Conservation (phyloP, 2,113 vertebrate species). For the Ceyx cyanopectus region DNA sequence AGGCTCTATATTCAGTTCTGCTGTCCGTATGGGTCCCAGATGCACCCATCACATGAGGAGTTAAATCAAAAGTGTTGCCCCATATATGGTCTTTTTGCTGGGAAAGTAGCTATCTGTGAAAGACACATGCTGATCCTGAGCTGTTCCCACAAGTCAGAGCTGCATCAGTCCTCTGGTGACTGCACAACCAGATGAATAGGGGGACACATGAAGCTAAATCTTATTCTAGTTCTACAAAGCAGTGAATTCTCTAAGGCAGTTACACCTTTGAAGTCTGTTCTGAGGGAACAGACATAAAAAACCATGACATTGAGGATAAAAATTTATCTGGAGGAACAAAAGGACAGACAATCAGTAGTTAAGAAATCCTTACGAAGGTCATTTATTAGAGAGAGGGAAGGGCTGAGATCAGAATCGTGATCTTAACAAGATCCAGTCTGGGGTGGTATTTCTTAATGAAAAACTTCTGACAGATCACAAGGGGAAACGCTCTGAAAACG, state of each 20-base stretch:
- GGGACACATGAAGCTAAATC: neutral
- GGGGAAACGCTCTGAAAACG: constrained; percentile 19
- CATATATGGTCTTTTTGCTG: neutral
- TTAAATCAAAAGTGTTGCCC: neutral
- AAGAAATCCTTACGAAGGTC: constrained; percentile 35
- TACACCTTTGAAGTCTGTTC: neutral
- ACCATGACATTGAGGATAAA: neutral
- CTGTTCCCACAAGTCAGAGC: neutral
- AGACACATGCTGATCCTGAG: neutral
- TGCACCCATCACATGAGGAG: neutral
- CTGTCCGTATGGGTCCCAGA: neutral
- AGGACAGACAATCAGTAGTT: neutral
- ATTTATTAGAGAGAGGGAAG: constrained; percentile 33
- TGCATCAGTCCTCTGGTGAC: neutral
- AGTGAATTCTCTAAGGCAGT: neutral
- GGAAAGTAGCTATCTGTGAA: neutral
- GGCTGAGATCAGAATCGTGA: neutral
- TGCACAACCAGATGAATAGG: neutral
- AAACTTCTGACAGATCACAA: constrained; percentile 51
- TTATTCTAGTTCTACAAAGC: neutral
- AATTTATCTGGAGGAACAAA: neutral
- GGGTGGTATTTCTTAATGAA: constrained; percentile 41
- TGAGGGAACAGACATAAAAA: neutral
- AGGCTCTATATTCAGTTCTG: neutral
- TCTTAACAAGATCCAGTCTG: constrained; percentile 39